These are phyloP conservation scores for Teleogryllus oceanicus DNA, from an alignment of 2,888 invertebrate genomes.

Conservation along the genomic window DNA sequence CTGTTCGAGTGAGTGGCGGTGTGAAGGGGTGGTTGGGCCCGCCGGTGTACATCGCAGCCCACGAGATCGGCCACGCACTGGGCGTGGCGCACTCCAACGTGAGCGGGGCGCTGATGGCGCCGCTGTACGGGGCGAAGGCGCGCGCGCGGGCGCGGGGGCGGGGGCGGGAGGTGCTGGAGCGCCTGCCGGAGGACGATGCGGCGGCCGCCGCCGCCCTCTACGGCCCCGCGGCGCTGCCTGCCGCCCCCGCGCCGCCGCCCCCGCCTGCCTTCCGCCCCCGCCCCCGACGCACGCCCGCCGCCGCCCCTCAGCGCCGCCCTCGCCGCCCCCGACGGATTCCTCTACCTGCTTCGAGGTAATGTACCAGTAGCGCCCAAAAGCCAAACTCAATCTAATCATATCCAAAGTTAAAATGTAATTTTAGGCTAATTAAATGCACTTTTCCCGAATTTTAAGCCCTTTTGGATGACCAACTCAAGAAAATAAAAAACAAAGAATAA, in stretches of 20 bases:
- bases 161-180: background rate
- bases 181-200: background rate
- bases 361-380: too few relatives aligned
- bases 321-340: background rate
- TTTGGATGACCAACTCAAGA: too few relatives aligned
- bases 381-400: too few relatives aligned
- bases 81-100: background rate
- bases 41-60: background rate
- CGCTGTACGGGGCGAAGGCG: background rate
- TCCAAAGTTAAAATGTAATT: too few relatives aligned
- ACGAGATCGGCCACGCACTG: slow-evolving; percentile 9
- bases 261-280: background rate
- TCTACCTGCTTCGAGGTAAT: background rate
- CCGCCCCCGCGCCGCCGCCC: background rate
- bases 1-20: background rate
- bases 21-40: background rate
- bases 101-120: background rate
- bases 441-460: too few relatives aligned
- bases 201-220: background rate
- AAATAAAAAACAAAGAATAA: too few relatives aligned
- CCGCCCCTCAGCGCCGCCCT: background rate
- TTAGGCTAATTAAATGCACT: too few relatives aligned
- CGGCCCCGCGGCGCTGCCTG: background rate
- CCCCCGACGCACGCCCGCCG: background rate
- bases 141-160: background rate